Base-by-base conservation (phyloP, 2,888 invertebrate genomes). In the Bombylius discolor region DNA sequence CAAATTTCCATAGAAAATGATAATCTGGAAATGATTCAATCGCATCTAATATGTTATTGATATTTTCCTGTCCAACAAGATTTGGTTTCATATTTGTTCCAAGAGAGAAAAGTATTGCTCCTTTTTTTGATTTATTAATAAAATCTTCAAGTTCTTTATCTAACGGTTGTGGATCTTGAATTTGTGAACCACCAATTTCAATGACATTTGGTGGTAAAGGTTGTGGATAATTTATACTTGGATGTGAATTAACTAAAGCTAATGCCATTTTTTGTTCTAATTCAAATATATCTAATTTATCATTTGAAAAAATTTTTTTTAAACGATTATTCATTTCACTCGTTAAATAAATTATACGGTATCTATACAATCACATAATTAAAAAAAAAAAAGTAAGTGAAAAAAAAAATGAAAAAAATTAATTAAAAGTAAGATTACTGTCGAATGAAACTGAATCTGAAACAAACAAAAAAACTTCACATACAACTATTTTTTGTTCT, bases 1-100 rank as follows among this genome's bases (percentile, higher is more conserved):
- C 67, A 44, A 66, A 66, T 62, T 72, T 74, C 73, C 71, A 74
- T 5, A 76, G 51, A 31, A 76, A 71, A 12, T 69, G 64, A 56
- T 69, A 70, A 4, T 70, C 64, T 0, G 63, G 61, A 32, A 72
- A 59, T 9, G 65, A 55, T 7, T 57, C 47, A 47, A 74, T 66
- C 47, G 66, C 68, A 1, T 60, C 48, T 4, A 69, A 23, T 34
- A 73, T 58, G 0, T 63, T 62, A 7, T 61, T 53, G 7, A 62
- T 57, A 36, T 61, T 60, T n/a, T 63, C 51, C 0, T 56, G 6
- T 4, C 64, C 64, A 12, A 60, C 31, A 47, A 58, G 52, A 1
- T 59, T 56, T n/a, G 61, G 61, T 13, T 67, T 60, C 12, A 70
- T 58, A 54, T 68, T 67, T 1, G 68, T 66, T 5, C 70, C 70